Evolutionary conservation across 2,113 vertebrate genomes (phyloP).

Genomic region (Siniperca knerii): DNA sequence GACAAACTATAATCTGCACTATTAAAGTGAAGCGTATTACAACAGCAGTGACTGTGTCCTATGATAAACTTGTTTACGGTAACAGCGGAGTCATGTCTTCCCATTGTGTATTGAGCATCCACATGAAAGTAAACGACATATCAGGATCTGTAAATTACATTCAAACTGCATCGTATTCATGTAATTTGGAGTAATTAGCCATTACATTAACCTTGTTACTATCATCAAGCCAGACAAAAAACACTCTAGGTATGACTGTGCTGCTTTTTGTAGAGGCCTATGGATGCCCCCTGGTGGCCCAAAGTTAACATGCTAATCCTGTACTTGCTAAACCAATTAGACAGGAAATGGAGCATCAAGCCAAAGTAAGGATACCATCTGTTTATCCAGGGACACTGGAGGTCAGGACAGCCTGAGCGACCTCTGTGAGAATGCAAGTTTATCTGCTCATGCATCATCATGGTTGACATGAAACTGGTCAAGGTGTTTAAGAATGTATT

Average conservation of each 20-base stretch:
- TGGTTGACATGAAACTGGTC: not conserved
- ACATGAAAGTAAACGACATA: too few relatives aligned
- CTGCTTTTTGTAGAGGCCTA: not conserved
- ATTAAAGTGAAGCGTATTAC: not conserved
- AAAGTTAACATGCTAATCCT: conserved; percentile 27
- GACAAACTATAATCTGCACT: not conserved
- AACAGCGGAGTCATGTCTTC: not conserved
- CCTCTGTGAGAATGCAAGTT: not conserved
- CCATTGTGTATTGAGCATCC: too few relatives aligned
- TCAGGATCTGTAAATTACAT: too few relatives aligned
- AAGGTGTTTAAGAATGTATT: not conserved
- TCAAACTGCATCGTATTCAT: not conserved
- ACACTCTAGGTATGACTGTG: not conserved
- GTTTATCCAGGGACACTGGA: not conserved
- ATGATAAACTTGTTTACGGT: too few relatives aligned
- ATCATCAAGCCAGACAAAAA: not conserved
- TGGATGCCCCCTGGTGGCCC: conserved; percentile 45
- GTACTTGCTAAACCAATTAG: conserved; percentile 41
- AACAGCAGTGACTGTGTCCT: not conserved
- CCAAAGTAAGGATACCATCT: conserved; percentile 18
- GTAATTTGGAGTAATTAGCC: too few relatives aligned
- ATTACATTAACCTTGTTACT: too few relatives aligned
- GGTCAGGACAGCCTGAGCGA: conserved; percentile 19
- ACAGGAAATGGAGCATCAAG: conserved; percentile 17
- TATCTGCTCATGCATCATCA: not conserved